Evolutionary conservation across 2,797 vertebrate genomes (phyloP), one percentile per base, ranked within the genome.

Genomic region (Leptatherina wallacei): DNA sequence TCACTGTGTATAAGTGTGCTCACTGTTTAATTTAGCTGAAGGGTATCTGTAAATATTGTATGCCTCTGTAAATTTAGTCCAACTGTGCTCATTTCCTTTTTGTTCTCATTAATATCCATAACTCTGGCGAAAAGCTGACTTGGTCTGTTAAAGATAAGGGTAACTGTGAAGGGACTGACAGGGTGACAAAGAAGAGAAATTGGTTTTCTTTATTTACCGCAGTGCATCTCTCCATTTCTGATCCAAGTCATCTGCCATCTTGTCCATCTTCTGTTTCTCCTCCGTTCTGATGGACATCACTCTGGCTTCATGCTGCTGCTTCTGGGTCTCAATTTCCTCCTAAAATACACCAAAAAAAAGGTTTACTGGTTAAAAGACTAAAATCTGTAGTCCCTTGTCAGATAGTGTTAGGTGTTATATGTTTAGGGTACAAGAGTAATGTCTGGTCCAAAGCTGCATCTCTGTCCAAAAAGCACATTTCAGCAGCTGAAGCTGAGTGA

Each of bases 191-290:
- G 32, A 29, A 12, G 65, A 73, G 49, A 32, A 16, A 27, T 30
- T 47, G 6, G 65, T 63, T 18, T 49, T 7, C 4, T 64, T 33
- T 4, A 36, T 38, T 65, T 73, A 98, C 98, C 97, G 96, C 79
- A 99, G 95, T 57, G 96, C 97, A 75, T 97, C 96, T 29, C 97
- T 97, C 98, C 98, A 99, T 60, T 99, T 99, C 73, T 97, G 94
- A 89, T 99, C 97, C 81, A 99, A 89, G 87, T 99, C 97, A 5
- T 93, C 95, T 0, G 96, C 96, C 94, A 99, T 96, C 89, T 94
- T 96, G 88, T 99, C 96, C 85, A 97, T 96, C 91, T 96, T 97
- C 83, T 97, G 93, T 61, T 97, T 98, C 65, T 98, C 97, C 38
- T 99, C 97, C 1, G 98, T 96, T 56, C 96, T 95, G 92, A 97